Percentiles rank a stretch among this genome's conserved stretches.
Evolutionary conservation across 2,113 vertebrate genomes (phyloP).

Genomic region (Eurypyga helias): DNA sequence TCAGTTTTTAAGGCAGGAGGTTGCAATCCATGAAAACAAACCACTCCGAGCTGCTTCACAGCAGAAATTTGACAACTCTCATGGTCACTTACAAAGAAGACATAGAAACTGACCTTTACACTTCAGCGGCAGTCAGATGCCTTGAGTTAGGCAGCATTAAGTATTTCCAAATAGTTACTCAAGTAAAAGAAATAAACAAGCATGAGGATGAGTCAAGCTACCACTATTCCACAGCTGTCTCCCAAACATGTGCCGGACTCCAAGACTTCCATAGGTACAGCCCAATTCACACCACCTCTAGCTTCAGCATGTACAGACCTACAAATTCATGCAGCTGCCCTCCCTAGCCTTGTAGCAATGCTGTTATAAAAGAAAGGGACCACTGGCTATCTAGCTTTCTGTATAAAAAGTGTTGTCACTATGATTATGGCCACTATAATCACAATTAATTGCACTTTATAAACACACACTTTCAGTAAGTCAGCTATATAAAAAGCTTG

Average conservation of each 20-base stretch:
- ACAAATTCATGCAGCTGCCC: neutral
- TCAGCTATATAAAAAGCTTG: neutral
- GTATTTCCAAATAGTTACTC: neutral
- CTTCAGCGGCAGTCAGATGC: neutral
- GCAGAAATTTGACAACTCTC: neutral
- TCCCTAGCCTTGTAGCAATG: neutral
- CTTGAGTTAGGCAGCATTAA: neutral
- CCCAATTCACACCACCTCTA: neutral
- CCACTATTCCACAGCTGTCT: neutral
- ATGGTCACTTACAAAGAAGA: neutral
- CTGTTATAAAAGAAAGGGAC: neutral
- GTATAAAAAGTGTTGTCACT: neutral
- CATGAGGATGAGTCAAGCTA: neutral
- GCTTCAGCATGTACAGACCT: neutral
- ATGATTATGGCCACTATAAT: neutral
- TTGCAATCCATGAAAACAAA: neutral
- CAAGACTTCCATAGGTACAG: neutral
- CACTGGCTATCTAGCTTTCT: neutral
- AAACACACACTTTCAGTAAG: neutral
- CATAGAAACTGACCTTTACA: neutral
- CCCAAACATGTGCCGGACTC: neutral
- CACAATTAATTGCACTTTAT: neutral
- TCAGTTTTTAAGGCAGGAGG: neutral
- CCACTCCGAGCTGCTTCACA: neutral
- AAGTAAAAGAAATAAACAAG: neutral